These are phyloP conservation scores for Nipponia nippon DNA, from an alignment of 2,113 vertebrate species.

Conservation along the genomic window DNA sequence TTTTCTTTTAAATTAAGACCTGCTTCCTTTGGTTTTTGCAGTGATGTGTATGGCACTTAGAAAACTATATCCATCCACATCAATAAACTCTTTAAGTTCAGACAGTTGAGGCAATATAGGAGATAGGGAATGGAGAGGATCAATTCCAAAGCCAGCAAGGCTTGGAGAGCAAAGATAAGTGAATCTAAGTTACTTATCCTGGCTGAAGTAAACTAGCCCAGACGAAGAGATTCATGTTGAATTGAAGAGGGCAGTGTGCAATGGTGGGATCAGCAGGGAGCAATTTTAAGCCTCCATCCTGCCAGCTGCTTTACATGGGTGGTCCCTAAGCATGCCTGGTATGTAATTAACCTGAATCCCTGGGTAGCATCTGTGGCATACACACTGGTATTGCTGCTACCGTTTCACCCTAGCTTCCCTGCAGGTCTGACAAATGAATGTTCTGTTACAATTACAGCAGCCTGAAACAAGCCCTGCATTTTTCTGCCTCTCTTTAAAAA, in stretches of 20 bases:
- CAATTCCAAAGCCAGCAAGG: not conserved
- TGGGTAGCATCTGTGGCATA: constrained; percentile 19
- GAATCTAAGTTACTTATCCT: not conserved
- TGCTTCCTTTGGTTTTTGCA: not conserved
- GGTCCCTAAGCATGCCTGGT: constrained; percentile 10
- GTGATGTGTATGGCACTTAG: not conserved
- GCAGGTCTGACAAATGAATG: constrained; percentile 24
- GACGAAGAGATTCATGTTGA: not conserved
- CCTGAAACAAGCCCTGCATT: not conserved
- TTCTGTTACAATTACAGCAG: not conserved
- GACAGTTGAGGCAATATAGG: not conserved
- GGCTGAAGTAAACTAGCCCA: not conserved
- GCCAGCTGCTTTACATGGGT: constrained; percentile 46
- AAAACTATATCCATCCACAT: not conserved
- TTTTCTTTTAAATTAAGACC: constrained; percentile 6
- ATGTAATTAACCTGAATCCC: constrained; percentile 49
- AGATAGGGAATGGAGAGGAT: not conserved
- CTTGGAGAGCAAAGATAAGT: not conserved
- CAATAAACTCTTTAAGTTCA: not conserved
- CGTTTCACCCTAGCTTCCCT: constrained; percentile 1
- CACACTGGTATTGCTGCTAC: not conserved
- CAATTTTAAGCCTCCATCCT: constrained; percentile 22
- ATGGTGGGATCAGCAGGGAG: not conserved
- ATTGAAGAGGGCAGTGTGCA: not conserved
- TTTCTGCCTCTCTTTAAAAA: not conserved